Evolutionary conservation across 2,113 vertebrate species (phyloP).

Genomic region (Bostrychus sinensis): DNA sequence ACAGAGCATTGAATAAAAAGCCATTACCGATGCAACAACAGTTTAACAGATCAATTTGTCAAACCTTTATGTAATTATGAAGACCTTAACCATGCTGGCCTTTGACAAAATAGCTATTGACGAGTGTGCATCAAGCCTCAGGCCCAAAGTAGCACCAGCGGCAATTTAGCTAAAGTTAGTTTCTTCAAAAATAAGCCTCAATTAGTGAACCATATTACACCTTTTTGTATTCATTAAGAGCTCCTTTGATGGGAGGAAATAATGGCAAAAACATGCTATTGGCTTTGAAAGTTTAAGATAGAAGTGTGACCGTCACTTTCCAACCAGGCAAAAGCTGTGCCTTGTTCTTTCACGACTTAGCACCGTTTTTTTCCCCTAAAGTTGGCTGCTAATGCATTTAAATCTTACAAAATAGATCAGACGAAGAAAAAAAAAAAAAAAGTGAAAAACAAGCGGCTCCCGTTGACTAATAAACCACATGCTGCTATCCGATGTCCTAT

Average conservation of each 20-base stretch:
- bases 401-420: conserved; percentile 8
- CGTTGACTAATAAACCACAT: conserved; percentile 65
- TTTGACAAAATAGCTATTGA: too few relatives aligned
- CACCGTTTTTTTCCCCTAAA: neutral
- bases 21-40: too few relatives aligned
- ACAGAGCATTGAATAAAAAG: too few relatives aligned
- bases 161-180: too few relatives aligned
- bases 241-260: neutral
- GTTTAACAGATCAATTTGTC: too few relatives aligned
- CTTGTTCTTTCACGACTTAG: conserved; percentile 3
- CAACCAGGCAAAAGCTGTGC: conserved; percentile 5
- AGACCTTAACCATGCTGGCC: too few relatives aligned
- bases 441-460: conserved; percentile 33
- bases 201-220: conserved; percentile 2
- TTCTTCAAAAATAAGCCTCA: conserved; percentile 1
- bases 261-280: neutral
- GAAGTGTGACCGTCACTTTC: neutral
- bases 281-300: neutral
- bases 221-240: neutral
- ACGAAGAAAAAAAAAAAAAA: conserved; percentile 15
- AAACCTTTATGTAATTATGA: too few relatives aligned
- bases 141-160: too few relatives aligned
- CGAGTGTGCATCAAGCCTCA: too few relatives aligned
- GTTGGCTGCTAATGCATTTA: neutral
- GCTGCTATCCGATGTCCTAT: conserved; percentile 45